Base-by-base conservation (phyloP, 2,888 invertebrate species). In the Hypomecis atomaria region DNA sequence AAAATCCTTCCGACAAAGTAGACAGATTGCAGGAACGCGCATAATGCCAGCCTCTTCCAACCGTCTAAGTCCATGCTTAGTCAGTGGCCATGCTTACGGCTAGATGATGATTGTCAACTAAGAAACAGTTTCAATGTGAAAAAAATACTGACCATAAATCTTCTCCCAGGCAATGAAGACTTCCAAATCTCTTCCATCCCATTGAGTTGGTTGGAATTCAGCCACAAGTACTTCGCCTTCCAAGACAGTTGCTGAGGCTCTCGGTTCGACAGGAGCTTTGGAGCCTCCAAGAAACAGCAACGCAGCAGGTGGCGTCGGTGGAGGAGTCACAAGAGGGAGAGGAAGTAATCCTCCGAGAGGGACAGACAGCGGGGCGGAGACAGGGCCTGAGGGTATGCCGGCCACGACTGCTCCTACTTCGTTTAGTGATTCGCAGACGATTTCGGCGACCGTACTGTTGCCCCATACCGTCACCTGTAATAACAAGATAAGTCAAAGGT, bases 191-290 rank as follows among this genome's bases (percentile, higher is more conserved):
- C 90, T 90, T 55, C 94, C 93, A 73, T 94, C 93, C 90, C 93
- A 94, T 66, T 87, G 90, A 6, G 90, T 86, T 0, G 94, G 94
- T 65, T 94, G 91, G 70, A 93, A 93, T 78, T 95, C 94, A 61
- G 94, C 93, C 34, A 95, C 92, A 47, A 95, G 81, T n/a, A 95
- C 93, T 81, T 95, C 95, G 7, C 95, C 95, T 79, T 94, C 94
- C 45, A 95, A 82, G 2, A 93, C 89, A 5, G 88, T 81, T 3
- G 94, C 94, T 49, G 93, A 92, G 3, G 94, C 94, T 59, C 93
- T 89, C 0, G 94, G 93, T 71, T 95, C 94, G 47, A 95, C 94
- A 42, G 94, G 94, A 36, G 95, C 95, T 76, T 94, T 93, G 6
- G 94, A 94, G 0, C 94, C 95, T 44, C 95, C 95, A 42, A 95